Conservation (phyloP, 2,113 vertebrate genomes). For the Hemiprocne comata region DNA sequence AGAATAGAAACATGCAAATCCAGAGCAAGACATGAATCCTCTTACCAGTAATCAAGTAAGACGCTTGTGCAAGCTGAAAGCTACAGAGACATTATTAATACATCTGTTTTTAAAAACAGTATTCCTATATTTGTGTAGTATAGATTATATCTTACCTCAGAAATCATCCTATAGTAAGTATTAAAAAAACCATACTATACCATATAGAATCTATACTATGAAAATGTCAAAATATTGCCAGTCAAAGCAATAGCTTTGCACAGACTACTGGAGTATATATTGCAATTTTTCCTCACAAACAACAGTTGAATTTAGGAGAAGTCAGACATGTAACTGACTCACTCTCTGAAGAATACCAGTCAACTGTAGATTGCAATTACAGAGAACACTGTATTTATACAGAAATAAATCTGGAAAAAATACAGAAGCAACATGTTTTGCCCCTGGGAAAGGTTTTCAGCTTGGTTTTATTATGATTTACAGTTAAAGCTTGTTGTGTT, state of each 20-base stretch:
- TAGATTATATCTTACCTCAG: background rate
- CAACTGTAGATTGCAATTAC: background rate
- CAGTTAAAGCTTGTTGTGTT: background rate
- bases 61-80: background rate
- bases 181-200: background rate
- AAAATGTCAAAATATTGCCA: background rate
- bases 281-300: background rate
- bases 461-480: background rate
- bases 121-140: background rate
- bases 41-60: background rate
- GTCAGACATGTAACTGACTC: background rate
- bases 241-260: background rate
- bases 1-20: background rate
- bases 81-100: background rate
- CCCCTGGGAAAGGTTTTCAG: background rate
- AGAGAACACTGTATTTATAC: background rate
- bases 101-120: background rate
- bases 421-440: background rate
- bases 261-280: background rate
- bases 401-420: background rate
- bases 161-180: background rate
- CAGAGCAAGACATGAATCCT: background rate
- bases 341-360: background rate
- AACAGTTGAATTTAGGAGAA: background rate
- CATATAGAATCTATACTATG: background rate